phyloP scores from a whole-genome alignment of 2,113 vertebrate genomes.

The Delphinapterus leucas region DNA sequence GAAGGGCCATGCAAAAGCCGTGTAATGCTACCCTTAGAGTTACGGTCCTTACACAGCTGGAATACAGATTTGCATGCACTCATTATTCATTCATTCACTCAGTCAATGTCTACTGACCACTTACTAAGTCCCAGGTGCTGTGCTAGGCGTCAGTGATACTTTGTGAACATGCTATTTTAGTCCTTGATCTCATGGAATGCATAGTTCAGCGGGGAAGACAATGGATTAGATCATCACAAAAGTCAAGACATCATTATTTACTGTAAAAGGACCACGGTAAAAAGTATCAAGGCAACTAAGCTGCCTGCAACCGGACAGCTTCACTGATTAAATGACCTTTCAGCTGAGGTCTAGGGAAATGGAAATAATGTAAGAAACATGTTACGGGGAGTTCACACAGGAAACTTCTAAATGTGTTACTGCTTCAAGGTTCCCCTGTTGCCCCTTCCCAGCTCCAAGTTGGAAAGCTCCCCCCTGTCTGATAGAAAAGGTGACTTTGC shows the following conservation, averaged over 20 bases:
- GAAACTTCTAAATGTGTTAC: neutral
- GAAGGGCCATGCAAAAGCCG: neutral
- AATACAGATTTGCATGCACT: neutral
- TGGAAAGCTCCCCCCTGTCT: neutral
- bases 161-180: neutral
- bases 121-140: neutral
- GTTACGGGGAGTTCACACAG: neutral
- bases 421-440: neutral
- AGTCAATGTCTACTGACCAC: neutral
- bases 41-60: neutral
- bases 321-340: conserved; percentile 17
- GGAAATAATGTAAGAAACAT: neutral
- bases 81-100: neutral
- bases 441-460: neutral
- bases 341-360: neutral
- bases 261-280: neutral
- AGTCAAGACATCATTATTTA: neutral
- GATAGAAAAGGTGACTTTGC: neutral
- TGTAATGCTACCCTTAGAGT: neutral
- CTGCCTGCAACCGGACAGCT: neutral
- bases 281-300: neutral
- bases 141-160: neutral
- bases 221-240: neutral
- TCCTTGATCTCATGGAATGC: neutral
- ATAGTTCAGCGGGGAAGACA: neutral